Evolutionary conservation across 2,113 vertebrate genomes (phyloP).

Genomic region (Naja naja): DNA sequence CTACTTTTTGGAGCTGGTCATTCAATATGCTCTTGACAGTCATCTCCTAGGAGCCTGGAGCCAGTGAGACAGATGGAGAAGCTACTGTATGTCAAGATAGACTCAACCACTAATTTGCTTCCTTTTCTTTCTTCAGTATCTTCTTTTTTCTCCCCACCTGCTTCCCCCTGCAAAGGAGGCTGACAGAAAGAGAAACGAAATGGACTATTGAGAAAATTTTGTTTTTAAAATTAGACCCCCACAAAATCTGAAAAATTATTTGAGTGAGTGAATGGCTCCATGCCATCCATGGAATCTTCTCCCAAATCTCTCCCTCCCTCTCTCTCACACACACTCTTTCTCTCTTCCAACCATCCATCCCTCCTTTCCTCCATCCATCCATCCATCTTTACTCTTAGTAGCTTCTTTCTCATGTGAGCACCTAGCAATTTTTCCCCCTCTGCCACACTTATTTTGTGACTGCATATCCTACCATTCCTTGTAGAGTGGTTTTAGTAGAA

Average conservation of each 20-base stretch:
- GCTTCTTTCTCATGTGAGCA: neutral
- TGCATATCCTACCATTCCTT: neutral
- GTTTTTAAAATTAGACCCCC: neutral
- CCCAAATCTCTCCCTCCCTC: neutral
- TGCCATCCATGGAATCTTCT: neutral
- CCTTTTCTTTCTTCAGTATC: neutral
- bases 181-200: neutral
- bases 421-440: neutral
- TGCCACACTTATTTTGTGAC: neutral
- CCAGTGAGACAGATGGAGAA: neutral
- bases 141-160: neutral
- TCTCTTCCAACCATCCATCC: no score
- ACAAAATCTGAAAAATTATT: neutral
- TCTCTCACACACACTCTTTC: neutral
- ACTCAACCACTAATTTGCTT: neutral
- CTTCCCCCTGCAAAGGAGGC: neutral
- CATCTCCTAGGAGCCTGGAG: neutral
- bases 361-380: no score
- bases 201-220: neutral
- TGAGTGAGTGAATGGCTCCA: neutral
- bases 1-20: neutral
- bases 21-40: neutral
- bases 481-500: neutral
- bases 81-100: neutral
- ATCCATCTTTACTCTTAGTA: no score